Base-by-base conservation (phyloP, 2,797 vertebrate genomes). In the Lithobates pipiens region DNA sequence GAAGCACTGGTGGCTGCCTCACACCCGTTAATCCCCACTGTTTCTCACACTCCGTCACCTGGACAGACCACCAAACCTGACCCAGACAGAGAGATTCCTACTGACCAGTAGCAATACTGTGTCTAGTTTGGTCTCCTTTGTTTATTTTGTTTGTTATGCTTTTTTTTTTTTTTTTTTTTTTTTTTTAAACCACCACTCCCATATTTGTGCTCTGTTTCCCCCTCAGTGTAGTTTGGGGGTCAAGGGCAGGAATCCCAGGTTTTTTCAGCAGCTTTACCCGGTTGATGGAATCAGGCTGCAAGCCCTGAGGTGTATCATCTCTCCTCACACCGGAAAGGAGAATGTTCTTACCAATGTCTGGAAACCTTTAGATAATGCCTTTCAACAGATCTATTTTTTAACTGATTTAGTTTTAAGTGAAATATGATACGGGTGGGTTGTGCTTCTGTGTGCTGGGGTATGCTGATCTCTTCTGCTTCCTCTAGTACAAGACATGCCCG, bases 81-180 rank as follows among this genome's bases (percentile, higher is more conserved):
- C 93, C 94, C 96, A 88, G 97, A 98, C 95, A 98, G 97, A 97
- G 97, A 98, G 93, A 95, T 97, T 93, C 95, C 97, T 89, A 96
- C 97, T 86, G 97, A 98, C 95, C 97, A 98, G 95, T 98, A 97
- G 95, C 96, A 94, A 92, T 91, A 75, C 34, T 76, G 70, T 23
- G 76, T 88, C 81, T 88, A 80, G 89, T 69, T 82, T 88, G 79
- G 75, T 88, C 78, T 87, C 61, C 74, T 91, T 78, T 88, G 88
- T 85, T 67, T 71, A 25, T 77, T 85, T 54, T 25, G 25, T 63
- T 84, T 63, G 23, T 80, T 77, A 71, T 82, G 44, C 67, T 69
- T 65, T 77, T 63, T 29, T 5, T 84, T 39, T 34, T 78, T n/a
- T 23, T 57, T 32, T 25, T 78, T 39, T 57, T 13, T 67, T 29